phyloP scores from a whole-genome alignment of 2,797 vertebrate species.

The Oreonectes daqikongensis region DNA sequence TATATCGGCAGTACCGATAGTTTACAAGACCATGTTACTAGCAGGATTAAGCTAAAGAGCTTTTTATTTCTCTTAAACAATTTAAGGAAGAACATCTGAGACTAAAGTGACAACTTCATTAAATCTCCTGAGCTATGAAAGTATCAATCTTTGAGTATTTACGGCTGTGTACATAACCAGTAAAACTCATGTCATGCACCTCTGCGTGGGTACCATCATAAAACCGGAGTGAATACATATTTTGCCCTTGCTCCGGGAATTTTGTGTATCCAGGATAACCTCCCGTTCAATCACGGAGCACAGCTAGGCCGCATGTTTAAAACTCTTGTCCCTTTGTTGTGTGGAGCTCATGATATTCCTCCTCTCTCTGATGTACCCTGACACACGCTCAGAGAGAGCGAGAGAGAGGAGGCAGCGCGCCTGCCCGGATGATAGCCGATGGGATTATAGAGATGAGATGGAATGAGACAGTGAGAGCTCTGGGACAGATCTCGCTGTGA shows the following conservation, averaged over 20 bases:
- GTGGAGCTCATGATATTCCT: constrained; percentile 8
- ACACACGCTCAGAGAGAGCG: constrained; percentile 19
- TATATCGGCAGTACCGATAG: too few species aligned
- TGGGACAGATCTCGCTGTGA: not conserved
- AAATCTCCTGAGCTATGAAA: too few species aligned
- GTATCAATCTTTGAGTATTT: too few species aligned
- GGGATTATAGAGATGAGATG: constrained; percentile 16
- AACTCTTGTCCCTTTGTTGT: constrained; percentile 5
- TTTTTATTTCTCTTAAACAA: too few species aligned
- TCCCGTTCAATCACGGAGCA: constrained; percentile 34
- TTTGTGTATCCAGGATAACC: constrained; percentile 8
- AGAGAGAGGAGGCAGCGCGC: not conserved
- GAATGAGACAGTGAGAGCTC: constrained; percentile 17
- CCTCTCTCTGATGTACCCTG: constrained; percentile 15
- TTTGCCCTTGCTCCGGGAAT: constrained; percentile 50
- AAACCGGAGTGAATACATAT: not conserved
- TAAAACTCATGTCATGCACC: constrained; percentile 13
- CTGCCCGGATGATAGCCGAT: not conserved
- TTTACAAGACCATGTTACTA: too few species aligned
- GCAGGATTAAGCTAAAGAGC: too few species aligned
- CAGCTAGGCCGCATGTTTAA: not conserved
- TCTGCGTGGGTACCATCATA: not conserved
- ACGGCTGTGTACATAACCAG: not conserved
- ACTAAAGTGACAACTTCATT: too few species aligned
- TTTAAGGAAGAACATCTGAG: too few species aligned